Base-by-base conservation (phyloP, 2,888 invertebrate species). In the Nysson spinosus region DNA sequence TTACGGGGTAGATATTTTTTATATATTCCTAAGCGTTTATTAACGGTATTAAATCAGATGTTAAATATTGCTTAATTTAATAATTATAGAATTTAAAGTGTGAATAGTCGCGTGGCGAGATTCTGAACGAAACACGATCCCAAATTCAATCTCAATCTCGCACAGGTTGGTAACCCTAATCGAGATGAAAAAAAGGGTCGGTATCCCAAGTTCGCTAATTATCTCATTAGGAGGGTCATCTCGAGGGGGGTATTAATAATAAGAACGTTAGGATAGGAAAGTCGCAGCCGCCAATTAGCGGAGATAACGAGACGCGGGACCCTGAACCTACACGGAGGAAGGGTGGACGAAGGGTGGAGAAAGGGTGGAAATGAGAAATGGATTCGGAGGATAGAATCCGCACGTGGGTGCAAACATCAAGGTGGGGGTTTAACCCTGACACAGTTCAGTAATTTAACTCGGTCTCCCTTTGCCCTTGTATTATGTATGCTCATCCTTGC, bases 361-460 rank as follows among this genome's bases (percentile, higher is more conserved):
- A 19, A 37, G 28, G 20, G 26, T 16, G 11, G 11, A 11, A 3
- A 35, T 9, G 30, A 19, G 11, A 14, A 12, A 14, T 39, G 6
- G 42, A 39, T 30, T 49, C 24, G 26, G n/a, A 58, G 42, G 35
- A 20, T 47, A 50, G 32, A 64, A 63, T 69, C 65, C 54, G 47
- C 74, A 78, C 61, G 68, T 69, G 69, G 55, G 64, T 68, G 60
- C 55, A 60, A 62, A 57, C 60, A 58, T 17, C 24, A 39, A 44
- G 43, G 26, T 50, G 39, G 54, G 39, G 50, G 49, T 47, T 58
- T 82, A 85, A 85, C 84, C 84, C 84, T 84, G 84, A 84, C 84
- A 84, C 74, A 81, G 78, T 85, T 83, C 77, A 80, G 77, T 72
- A 80, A 73, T 75, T 69, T 49, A 69, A 71, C 67, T 64, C 60